Conservation (phyloP, 2,888 invertebrate species). For the Orthonychiurus folsomi region DNA sequence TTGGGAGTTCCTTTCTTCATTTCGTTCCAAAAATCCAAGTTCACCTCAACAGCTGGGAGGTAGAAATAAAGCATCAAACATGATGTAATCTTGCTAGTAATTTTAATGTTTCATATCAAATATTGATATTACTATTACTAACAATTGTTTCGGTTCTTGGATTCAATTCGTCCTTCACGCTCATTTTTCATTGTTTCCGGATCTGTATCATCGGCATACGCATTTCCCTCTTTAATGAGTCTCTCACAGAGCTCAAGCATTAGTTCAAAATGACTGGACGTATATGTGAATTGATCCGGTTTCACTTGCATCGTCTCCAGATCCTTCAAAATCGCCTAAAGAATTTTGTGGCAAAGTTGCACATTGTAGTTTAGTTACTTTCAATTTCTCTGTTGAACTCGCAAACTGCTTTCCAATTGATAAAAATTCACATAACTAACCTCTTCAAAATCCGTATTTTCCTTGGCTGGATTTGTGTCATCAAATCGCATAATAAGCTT, state of each 20-base stretch:
- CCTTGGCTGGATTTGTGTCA: conserved; percentile 99
- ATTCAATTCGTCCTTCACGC: conserved; percentile 78
- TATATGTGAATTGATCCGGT: conserved; percentile 85
- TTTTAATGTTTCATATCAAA: conserved; percentile 3
- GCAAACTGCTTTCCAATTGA: background rate
- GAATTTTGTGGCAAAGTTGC: conserved; percentile 9
- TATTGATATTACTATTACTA: conserved; percentile 44
- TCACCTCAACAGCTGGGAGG: conserved; percentile 66
- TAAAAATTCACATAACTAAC: conserved; percentile 48
- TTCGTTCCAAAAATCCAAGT: conserved; percentile 82
- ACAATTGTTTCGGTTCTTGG: conserved; percentile 76
- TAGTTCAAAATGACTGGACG: conserved; percentile 91
- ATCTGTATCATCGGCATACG: conserved; percentile 94
- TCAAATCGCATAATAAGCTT: conserved; percentile 97
- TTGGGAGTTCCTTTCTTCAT: conserved; percentile 74
- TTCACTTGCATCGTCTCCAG: conserved; percentile 81
- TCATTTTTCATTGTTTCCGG: conserved; percentile 90
- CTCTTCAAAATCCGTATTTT: conserved; percentile 92
- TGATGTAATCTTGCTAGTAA: conserved; percentile 6
- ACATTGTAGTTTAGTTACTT: conserved; percentile 2
- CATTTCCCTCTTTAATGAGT: conserved; percentile 76
- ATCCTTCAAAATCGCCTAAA: conserved; percentile 75
- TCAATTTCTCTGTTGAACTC: background rate
- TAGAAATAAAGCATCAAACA: background rate
- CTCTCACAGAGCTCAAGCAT: conserved; percentile 81